phyloP scores from a whole-genome alignment of 2,113 vertebrate genomes.

The Prunella fulvescens region DNA sequence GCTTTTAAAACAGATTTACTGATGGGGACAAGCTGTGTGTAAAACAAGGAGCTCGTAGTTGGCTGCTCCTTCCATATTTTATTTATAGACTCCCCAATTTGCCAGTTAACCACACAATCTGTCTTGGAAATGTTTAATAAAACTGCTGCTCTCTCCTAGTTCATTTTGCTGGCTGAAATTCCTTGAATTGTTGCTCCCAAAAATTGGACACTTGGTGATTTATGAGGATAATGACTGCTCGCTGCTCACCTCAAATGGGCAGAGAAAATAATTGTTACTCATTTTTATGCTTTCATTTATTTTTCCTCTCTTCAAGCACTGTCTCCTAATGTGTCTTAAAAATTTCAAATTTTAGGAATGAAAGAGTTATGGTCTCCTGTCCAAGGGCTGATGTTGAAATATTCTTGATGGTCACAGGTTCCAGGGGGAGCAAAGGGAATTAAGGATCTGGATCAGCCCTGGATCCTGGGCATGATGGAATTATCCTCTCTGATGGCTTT shows the following conservation, averaged over 20 bases:
- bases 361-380: not conserved
- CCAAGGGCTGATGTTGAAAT: not conserved
- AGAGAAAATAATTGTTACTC: slow-evolving; percentile 12
- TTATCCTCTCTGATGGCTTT: not conserved
- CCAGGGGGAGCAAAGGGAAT: not conserved
- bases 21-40: not conserved
- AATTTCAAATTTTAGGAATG: not conserved
- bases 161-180: not conserved
- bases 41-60: not conserved
- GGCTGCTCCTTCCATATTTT: not conserved
- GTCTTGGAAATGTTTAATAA: slow-evolving; percentile 21
- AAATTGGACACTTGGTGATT: not conserved
- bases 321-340: not conserved
- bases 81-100: slow-evolving; percentile 36
- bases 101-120: not conserved
- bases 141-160: not conserved
- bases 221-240: not conserved
- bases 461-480: not conserved
- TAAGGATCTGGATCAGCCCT: not conserved
- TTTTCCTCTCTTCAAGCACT: not conserved
- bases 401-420: not conserved
- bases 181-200: not conserved
- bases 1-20: not conserved
- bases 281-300: not conserved
- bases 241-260: not conserved